Evolutionary conservation across 2,113 vertebrate species (phyloP), one percentile per base, ranked within the genome.

Genomic region (Mungos mungo): DNA sequence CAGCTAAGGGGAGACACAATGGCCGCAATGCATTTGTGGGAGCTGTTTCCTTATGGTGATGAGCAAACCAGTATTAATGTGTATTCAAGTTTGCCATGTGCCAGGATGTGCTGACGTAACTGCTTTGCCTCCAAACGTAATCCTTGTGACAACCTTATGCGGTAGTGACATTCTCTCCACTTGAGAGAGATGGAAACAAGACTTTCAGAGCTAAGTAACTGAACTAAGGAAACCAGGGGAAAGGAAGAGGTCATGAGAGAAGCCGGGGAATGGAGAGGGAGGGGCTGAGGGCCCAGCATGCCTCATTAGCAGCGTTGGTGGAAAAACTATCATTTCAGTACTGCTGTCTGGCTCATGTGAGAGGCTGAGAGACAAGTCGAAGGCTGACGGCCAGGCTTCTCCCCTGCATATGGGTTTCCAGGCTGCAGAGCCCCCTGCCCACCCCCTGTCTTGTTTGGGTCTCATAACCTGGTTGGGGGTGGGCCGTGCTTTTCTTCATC

Each of bases 131-230:
- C 79, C 54, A 65, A 91, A 54, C 82, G 71, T 71, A 69, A 57
- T 96, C 66, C 45, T 91, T 81, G 86, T 54, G 38, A 31, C 31
- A 25, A 80, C 45, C 50, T 25, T 18, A 54, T 1, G 33, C 19
- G 8, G 45, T 85, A 29, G 60, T 45, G 47, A 38, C 12, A 29
- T 47, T 63, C 83, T 86, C 35, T 18, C 69, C 15, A 52, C 29
- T 86, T 68, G 13, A 77, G 31, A 54, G 90, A 88, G 66, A 47
- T 72, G 72, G 74, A 71, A 92, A 82, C 38, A 96, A 95, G 88
- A 65, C 65, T 65, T 82, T 47, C 33, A 41, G 69, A 84, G 31
- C 41, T 71, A 57, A 45, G 35, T 14, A 54, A 77, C 5, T 1
- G 54, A 38, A 41, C 54, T 50, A 19, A 97, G 79, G 76, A 80